phyloP scores from a whole-genome alignment of 2,888 invertebrate genomes.

The Enoplolaimus lenunculus region DNA sequence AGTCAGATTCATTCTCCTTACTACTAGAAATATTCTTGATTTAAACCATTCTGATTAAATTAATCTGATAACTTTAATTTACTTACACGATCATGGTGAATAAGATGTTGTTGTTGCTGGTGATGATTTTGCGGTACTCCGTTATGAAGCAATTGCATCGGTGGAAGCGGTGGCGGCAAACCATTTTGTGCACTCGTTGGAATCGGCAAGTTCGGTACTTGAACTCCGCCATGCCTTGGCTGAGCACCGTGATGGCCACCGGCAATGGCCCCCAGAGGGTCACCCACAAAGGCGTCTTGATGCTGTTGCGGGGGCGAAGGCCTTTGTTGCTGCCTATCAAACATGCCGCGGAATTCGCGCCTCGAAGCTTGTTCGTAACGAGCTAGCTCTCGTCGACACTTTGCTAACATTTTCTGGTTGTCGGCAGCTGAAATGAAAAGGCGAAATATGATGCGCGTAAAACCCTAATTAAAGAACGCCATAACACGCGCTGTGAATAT shows the following conservation, averaged over 20 bases:
- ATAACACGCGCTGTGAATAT: too few relatives aligned
- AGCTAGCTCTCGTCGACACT: background rate
- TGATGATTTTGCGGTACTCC: too few relatives aligned
- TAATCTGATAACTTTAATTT: too few relatives aligned
- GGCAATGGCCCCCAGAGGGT: background rate
- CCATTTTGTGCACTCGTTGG: too few relatives aligned
- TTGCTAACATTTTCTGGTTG: background rate
- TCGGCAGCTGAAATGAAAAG: conserved; percentile 1
- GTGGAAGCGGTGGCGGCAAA: conserved; percentile 10
- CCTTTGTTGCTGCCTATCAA: background rate
- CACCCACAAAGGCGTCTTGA: background rate
- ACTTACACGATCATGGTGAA: too few relatives aligned
- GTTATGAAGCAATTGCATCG: too few relatives aligned
- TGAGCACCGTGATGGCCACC: background rate
- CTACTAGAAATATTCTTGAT: too few relatives aligned
- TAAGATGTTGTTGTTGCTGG: too few relatives aligned
- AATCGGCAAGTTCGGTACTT: too few relatives aligned
- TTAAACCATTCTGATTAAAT: too few relatives aligned
- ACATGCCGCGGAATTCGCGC: background rate
- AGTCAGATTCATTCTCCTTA: too few relatives aligned
- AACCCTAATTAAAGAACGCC: background rate
- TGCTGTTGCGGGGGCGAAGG: background rate
- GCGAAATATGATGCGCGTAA: background rate
- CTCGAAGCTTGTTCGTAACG: background rate
- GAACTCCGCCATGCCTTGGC: too few relatives aligned